phyloP scores from a whole-genome alignment of 2,888 invertebrate species.

The Drosophila parthenogenetica region DNA sequence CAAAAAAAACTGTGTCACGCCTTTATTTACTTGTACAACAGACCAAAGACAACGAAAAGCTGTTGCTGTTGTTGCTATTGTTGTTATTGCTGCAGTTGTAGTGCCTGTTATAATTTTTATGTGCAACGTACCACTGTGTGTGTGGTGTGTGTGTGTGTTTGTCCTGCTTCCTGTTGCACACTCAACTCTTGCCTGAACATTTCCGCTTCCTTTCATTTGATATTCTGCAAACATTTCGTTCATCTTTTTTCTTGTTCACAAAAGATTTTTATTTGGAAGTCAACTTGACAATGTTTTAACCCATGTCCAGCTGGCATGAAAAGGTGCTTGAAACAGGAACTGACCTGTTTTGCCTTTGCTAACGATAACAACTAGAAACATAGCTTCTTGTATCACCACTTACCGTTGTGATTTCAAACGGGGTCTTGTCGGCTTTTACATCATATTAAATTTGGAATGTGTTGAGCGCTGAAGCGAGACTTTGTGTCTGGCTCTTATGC shows the following conservation, averaged over 20 bases:
- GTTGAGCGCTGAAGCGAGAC: background rate
- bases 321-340: conserved; percentile 10
- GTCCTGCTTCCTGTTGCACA: conserved; percentile 63
- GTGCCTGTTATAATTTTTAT: conserved; percentile 52
- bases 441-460: background rate
- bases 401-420: too few species aligned
- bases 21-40: conserved; percentile 66
- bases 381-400: too few species aligned
- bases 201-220: conserved; percentile 72
- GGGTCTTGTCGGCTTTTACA: background rate
- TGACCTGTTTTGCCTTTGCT: conserved; percentile 5
- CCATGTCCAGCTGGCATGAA: conserved; percentile 13
- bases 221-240: conserved; percentile 41
- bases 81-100: conserved; percentile 32
- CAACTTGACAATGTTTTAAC: conserved; percentile 32
- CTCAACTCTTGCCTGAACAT: conserved; percentile 65
- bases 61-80: conserved; percentile 29
- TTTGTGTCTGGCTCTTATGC: conserved; percentile 8
- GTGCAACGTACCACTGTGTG: conserved; percentile 48
- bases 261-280: conserved; percentile 13
- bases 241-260: conserved; percentile 23
- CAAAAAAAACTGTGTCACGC: conserved; percentile 71
- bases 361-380: too few species aligned
- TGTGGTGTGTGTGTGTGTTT: conserved; percentile 22
- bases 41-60: conserved; percentile 50